Base-by-base conservation (phyloP, 53 echinoderm and acorn worm species). In the Holothuria scabra region DNA sequence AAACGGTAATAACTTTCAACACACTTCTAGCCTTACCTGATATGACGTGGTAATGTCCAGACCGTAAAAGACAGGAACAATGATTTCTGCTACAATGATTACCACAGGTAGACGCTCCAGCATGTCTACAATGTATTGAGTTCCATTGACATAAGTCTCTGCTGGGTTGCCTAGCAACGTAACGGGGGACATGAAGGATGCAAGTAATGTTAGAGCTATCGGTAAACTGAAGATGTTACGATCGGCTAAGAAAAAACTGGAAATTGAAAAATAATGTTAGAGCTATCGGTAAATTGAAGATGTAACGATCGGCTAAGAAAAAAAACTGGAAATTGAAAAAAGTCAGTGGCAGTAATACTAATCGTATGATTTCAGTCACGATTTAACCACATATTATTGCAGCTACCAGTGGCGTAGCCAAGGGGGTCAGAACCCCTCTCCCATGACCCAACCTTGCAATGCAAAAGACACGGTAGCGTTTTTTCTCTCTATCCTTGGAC, bases 211-310 rank as follows among this genome's bases (percentile, higher is more conserved):
- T 24, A 71, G 25, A 6, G 71, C 71, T 46, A 71, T 71, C 71
- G 71, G 71, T 13, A 71, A 44, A 71, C 71, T 41, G n/a, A 71
- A 71, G 41, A 71, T 25, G 35, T 46, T 71, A 46, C 71, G 71
- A 71, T 71, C 71, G 71, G 71, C 71, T 38, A 71, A 20, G 46
- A 71, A 71, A 37, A 71, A 71, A 71, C 71, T 71, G 25, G 52
- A 52, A 52, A 52, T 16, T 0, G 52, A 48, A 48, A 18, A 71
- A 46, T 11, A 71, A 24, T 8, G 71, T 71, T 24, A 71, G 25
- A 6, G 71, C 71, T 46, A 71, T 71, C 71, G 71, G 71, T 13
- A 71, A 44, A 71, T 46, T 41, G n/a, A 71, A 71, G 41, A 71
- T 25, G 35, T 46, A 46, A 46, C 71, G 71, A 71, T 71, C 71